Conservation (phyloP, 30 jellyfish, hydroid and myxozoan species). For the Chironex yamaguchii region DNA sequence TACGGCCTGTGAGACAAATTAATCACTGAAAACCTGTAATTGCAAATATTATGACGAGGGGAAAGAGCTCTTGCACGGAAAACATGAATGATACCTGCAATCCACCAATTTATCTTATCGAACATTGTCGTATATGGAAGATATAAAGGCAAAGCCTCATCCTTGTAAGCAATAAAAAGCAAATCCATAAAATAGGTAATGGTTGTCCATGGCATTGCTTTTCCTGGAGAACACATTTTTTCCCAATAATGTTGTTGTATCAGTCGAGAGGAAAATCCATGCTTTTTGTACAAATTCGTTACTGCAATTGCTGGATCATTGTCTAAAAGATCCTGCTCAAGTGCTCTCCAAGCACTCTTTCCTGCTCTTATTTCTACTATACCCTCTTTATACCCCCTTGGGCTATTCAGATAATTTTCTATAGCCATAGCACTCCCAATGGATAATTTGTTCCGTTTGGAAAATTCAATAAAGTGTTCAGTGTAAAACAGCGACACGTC, state of each 20-base stretch:
- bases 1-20: conserved; percentile 49
- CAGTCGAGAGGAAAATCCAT: conserved; percentile 34
- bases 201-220: conserved; percentile 62
- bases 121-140: conserved; percentile 63
- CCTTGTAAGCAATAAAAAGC: conserved; percentile 70
- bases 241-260: conserved; percentile 49
- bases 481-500: conserved; percentile 58
- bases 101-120: conserved; percentile 49
- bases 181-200: conserved; percentile 64
- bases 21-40: conserved; percentile 46
- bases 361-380: conserved; percentile 8
- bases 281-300: conserved; percentile 17
- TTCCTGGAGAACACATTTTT: conserved; percentile 34
- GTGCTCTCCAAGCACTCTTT: conserved; percentile 62
- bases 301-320: conserved; percentile 73
- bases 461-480: conserved; percentile 23
- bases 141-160: conserved; percentile 67
- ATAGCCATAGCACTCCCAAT: conserved; percentile 22
- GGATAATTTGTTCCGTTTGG: conserved; percentile 1
- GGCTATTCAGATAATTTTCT: conserved; percentile 6
- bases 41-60: conserved; percentile 48
- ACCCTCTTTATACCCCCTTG: conserved; percentile 56
- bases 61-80: conserved; percentile 68
- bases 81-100: conserved; percentile 50
- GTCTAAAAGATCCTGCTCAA: conserved; percentile 46